phyloP scores from a whole-genome alignment of 2,888 invertebrate genomes.

The Cacoxenus indagator region DNA sequence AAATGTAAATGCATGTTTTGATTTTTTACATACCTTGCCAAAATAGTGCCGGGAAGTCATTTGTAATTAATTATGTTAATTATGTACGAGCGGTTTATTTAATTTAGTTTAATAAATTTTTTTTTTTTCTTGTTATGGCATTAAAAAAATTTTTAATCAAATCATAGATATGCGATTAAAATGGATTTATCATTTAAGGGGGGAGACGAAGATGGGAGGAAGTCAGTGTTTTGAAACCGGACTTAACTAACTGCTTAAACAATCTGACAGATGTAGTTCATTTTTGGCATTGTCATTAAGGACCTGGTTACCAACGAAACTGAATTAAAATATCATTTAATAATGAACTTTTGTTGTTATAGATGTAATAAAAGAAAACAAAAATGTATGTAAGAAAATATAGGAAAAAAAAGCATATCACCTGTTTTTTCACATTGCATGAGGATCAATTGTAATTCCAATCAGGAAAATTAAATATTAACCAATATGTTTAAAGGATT shows the following conservation, averaged over 20 bases:
- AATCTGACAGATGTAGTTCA: too few species aligned
- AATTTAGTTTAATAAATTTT: too few species aligned
- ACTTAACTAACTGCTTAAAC: too few species aligned
- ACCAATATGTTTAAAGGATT: slow-evolving; percentile 1
- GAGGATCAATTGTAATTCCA: background rate
- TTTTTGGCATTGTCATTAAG: too few species aligned
- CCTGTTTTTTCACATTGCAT: slow-evolving; percentile 30
- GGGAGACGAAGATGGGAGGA: too few species aligned
- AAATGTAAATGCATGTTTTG: slow-evolving; percentile 32
- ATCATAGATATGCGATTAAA: too few species aligned
- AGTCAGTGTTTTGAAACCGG: too few species aligned
- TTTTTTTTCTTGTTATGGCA: slow-evolving; percentile 10
- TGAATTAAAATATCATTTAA: too few species aligned
- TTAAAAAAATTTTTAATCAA: background rate
- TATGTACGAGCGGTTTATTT: slow-evolving; percentile 58
- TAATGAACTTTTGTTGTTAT: slow-evolving; percentile 23
- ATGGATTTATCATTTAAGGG: too few species aligned
- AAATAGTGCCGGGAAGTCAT: slow-evolving; percentile 72
- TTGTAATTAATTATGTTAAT: slow-evolving; percentile 40
- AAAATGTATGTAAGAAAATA: slow-evolving; percentile 28
- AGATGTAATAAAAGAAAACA: slow-evolving; percentile 31
- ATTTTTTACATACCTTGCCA: slow-evolving; percentile 71
- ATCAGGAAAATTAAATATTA: too few species aligned
- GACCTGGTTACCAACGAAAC: too few species aligned
- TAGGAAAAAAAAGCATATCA: slow-evolving; percentile 31